Evolutionary conservation across 2,888 invertebrate genomes (phyloP), one percentile per base, ranked within the genome.

Genomic region (Dryomyza anilis): DNA sequence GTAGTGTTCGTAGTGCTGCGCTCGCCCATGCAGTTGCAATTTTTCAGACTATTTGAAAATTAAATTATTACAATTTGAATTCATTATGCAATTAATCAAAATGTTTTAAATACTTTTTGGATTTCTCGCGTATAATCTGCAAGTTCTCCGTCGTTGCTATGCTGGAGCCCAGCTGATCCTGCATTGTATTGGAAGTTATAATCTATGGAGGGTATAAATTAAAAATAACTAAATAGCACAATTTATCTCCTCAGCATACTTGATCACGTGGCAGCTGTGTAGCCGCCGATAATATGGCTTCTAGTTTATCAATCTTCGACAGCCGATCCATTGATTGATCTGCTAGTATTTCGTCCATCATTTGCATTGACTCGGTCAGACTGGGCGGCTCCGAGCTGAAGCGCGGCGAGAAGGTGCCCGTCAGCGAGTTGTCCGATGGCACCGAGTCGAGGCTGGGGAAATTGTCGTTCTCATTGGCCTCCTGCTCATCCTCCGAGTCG

Each of bases 311-410:
- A 68, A 95, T 93, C 81, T 91, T 93, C 71, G 93, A 93, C 39
- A 94, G 86, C 72, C 91, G 88, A 79, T 94, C 94, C 88, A 95
- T 93, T 70, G 89, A 89, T 68, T 88, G 88, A 80, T 95, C 92
- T 65, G 91, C 91, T 64, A 94, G 84, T 71, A 94, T 91, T 78
- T 93, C 91, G 77, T 94, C 93, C 84, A 94, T 89, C 86, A 94
- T 88, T 80, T 93, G 93, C 93, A 94, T 94, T 1, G 93, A 94
- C 82, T 94, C 94, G 3, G 93, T 93, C 65, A 94, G 86, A 76
- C 92, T 93, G 19, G 91, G 71, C 50, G 72, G 72, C 61, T 72
- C 72, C n/a, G 70, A 71, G 72, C 89, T 91, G n/a, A 81, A 78
- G 71, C 90, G 87, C 21, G 92, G 92, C 16, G 92, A 92, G 58